Conservation (phyloP, 2,113 vertebrate species). For the Actinemys pallida region DNA sequence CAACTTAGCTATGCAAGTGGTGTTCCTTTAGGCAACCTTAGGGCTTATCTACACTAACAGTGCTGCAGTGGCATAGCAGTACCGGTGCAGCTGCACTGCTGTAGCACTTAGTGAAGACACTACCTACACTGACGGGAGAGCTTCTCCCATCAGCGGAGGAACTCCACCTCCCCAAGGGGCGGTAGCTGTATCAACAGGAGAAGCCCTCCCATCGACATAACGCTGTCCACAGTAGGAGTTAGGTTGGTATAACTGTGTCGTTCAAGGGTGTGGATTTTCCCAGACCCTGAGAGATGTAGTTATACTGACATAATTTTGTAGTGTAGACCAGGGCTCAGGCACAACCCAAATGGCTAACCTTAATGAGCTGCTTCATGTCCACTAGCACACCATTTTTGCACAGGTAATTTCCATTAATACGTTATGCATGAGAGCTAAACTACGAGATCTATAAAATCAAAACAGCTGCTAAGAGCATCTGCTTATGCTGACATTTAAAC, state of each 20-base stretch:
- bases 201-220: too few species aligned
- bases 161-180: too few species aligned
- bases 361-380: neutral
- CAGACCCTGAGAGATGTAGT: too few species aligned
- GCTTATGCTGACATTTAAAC: neutral
- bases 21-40: neutral
- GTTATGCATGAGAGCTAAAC: neutral
- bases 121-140: too few species aligned
- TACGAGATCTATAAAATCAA: neutral
- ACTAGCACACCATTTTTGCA: neutral
- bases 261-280: too few species aligned
- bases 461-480: neutral
- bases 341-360: neutral
- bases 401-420: neutral
- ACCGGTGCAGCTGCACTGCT: too few species aligned
- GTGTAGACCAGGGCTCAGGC: neutral
- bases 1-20: neutral
- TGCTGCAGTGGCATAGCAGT: too few species aligned
- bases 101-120: neutral
- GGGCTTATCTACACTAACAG: neutral
- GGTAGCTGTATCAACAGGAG: too few species aligned
- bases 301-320: too few species aligned
- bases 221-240: too few species aligned
- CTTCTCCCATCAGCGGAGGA: too few species aligned
- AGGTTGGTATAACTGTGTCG: too few species aligned